Base-by-base conservation (phyloP, 2,888 invertebrate genomes). In the Lamproptera curius region DNA sequence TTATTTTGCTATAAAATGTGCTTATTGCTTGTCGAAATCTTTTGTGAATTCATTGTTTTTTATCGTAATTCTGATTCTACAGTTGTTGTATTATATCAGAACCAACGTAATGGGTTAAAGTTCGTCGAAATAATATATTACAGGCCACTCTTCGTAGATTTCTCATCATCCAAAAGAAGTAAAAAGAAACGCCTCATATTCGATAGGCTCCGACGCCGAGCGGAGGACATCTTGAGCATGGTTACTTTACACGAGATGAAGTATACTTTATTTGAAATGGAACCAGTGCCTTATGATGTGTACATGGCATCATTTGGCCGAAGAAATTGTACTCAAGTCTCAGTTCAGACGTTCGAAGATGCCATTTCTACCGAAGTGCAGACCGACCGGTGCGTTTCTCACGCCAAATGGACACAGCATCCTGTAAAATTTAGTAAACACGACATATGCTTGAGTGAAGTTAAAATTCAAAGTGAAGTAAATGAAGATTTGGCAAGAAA, bases 211-310 rank as follows among this genome's bases (percentile, higher is more conserved):
- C 70, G 71, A 52, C 78, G 75, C 54, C 64, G 88, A 9, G 86
- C 83, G 0, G 66, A 73, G 54, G 86, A 88, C 53, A 66, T 88
- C 13, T 62, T 85, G 1, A 71, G 68, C 52, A 78, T 88, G 62
- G 81, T 88, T 53, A 78, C 78, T 47, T 58, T 88, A 5, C 87
- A 88, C 20, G 78, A 83, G 70, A 83, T 88, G 72, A 70, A 79
- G 0, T 87, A 78, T 50, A 66, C 63, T 1, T 59, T 88, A 1
- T 87, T 77, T 34, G 86, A 88, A 75, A 83, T 88, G 80, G 75
- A 82, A 60, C 87, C 88, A 0, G 82, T 88, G 54, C 77, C 87
- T 0, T 88, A 88, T 50, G 87, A 88, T 43, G 59, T 82, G 40
- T 88, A 73, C 16, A 88, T 87, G 81, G 71, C 76, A 57, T 83